Base-by-base conservation (phyloP, 2,888 invertebrate genomes). In the Diaperis boleti region DNA sequence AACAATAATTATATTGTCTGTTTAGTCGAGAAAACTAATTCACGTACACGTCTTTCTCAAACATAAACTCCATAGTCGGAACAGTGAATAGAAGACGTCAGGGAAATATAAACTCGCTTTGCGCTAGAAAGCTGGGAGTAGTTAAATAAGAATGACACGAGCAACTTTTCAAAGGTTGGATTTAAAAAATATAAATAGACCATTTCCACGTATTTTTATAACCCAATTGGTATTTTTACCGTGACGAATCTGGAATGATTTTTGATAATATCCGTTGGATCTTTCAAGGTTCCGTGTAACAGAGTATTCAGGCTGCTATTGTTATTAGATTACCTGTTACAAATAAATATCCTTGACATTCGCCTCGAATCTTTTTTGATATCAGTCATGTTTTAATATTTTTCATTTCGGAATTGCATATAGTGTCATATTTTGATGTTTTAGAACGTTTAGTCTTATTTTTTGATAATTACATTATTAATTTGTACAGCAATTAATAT, bases 321-420 rank as follows among this genome's bases (percentile, higher is more conserved):
- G 44, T 55, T 44, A 22, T 33, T 55, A 31, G 33, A 55, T 42
- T 42, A 55, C 42, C 39, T 54, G 44, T 55, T 55, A 55, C 55
- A 55, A 15, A 44, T 33, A 55, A 31, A 44, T 44, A 33, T 2
- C 55, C 55, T 42, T 55, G 55, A 55, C 55, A 55, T 55, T n/a
- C n/a, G n/a, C n/a, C n/a, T n/a, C n/a, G n/a, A n/a, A n/a, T n/a
- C n/a, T n/a, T 55, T 55, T n/a, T 6, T 29, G 22, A 44, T 44
- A 42, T 44, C 18, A 10, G 5, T 41, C 17, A 10, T 33, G 7
- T 33, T 39, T 39, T 14, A 11, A 6, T 6, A 33, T 42, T 3
- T 42, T 4, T 42, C 41, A 17, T 41, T n/a, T 41, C 15, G 11
- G n/a, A 33, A 33, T n/a, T n/a, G n/a, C n/a, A n/a, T n/a, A n/a